These are phyloP conservation scores for Lacerta agilis DNA, from an alignment of 2,797 vertebrate species.

Conservation along the genomic window DNA sequence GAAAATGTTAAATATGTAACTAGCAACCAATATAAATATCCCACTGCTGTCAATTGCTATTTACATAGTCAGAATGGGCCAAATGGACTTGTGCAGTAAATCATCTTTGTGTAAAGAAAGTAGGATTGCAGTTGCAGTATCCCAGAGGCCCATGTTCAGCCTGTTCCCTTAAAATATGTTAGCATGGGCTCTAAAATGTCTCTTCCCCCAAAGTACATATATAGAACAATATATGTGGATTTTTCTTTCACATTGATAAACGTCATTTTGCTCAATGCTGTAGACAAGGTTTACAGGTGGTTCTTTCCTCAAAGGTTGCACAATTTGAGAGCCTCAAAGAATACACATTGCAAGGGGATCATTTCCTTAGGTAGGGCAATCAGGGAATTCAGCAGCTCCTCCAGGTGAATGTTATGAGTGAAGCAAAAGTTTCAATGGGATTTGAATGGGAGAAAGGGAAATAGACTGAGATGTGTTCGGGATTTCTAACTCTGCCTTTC, in stretches of 20 bases:
- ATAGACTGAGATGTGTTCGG: not conserved
- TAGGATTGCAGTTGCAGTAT: slow-evolving; percentile 4
- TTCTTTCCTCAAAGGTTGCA: not conserved
- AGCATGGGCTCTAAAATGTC: not conserved
- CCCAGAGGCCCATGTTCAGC: not conserved
- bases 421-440: not conserved
- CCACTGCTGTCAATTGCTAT: slow-evolving; percentile 43
- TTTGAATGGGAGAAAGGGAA: not conserved
- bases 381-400: not conserved
- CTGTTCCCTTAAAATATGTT: not conserved
- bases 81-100: slow-evolving; percentile 34
- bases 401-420: not conserved
- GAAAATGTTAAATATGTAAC: slow-evolving; percentile 38
- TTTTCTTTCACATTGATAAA: not conserved
- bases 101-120: not conserved
- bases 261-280: not conserved
- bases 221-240: not conserved
- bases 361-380: not conserved
- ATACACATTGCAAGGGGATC: not conserved
- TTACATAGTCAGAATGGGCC: slow-evolving; percentile 20
- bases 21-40: slow-evolving; percentile 22
- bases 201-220: not conserved
- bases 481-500: slow-evolving; percentile 2
- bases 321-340: not conserved
- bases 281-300: not conserved